Conservation (phyloP, 2,113 vertebrate species). For the Corvus cornix region DNA sequence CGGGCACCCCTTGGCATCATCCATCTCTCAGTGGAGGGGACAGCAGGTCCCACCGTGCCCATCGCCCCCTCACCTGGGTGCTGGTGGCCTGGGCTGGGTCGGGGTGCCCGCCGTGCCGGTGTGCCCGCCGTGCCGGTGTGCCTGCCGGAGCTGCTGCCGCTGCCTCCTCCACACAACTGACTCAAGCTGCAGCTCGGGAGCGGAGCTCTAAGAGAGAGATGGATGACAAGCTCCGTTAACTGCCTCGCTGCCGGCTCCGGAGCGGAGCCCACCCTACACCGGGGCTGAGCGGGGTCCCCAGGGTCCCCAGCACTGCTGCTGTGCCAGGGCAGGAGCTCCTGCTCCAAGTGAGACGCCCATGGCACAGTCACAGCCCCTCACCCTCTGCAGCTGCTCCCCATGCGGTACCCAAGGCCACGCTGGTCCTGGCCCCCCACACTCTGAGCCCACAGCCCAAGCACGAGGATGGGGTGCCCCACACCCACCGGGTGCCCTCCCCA, state of each 20-base stretch:
- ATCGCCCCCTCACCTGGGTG: neutral
- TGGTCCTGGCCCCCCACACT: accelerated
- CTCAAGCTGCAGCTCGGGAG: constrained; percentile 60
- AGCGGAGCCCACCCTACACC: neutral
- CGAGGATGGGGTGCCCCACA: neutral
- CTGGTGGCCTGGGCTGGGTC: neutral
- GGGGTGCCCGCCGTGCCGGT: neutral
- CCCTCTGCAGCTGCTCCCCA: neutral
- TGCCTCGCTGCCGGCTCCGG: constrained; percentile 27
- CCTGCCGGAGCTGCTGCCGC: constrained; percentile 49
- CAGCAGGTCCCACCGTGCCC: neutral
- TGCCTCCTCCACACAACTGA: constrained; percentile 68
- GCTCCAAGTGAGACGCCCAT: accelerated
- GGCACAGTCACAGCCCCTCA: neutral
- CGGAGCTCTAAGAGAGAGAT: constrained; percentile 49
- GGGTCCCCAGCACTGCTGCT: accelerated
- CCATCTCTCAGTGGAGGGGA: accelerated
- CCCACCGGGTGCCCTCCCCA: accelerated
- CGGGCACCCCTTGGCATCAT: neutral
- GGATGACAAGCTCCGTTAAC: constrained; percentile 50
- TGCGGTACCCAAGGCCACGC: neutral
- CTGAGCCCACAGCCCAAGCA: neutral
- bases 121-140: neutral
- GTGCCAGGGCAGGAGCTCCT: neutral
- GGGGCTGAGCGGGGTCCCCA: accelerated